phyloP scores from a whole-genome alignment of 2,113 vertebrate species.

The Ptilorrhoa leucosticta region DNA sequence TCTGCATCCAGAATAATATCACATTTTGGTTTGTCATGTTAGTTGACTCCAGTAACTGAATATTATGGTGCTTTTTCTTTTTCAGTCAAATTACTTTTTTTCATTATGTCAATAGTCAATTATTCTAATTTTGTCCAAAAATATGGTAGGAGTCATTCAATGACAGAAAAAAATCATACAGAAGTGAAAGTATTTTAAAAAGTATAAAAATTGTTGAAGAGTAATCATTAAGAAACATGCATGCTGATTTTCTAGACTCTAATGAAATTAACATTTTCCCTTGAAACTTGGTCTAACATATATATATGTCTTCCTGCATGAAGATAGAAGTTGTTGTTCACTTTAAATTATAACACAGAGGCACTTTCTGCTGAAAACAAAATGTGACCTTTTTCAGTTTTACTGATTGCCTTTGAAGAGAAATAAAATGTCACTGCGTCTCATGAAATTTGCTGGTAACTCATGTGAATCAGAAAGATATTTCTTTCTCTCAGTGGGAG shows the following conservation, averaged over 20 bases:
- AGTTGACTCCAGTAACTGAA: background rate
- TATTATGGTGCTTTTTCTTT: background rate
- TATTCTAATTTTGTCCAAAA: background rate
- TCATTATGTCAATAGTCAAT: background rate
- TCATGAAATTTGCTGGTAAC: background rate
- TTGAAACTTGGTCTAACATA: background rate
- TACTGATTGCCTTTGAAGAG: background rate
- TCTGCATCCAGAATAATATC: background rate
- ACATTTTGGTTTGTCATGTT: background rate
- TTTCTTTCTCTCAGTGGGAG: background rate
- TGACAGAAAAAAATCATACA: background rate
- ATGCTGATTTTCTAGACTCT: background rate
- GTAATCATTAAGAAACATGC: background rate
- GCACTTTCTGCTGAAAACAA: background rate
- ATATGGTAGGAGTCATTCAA: background rate
- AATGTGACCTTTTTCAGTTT: slow-evolving; percentile 20
- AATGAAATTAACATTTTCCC: background rate
- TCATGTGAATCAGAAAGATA: background rate
- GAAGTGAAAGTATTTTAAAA: background rate
- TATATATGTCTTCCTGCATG: background rate
- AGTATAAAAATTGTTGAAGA: background rate
- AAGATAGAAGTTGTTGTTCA: background rate
- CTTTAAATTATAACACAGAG: background rate
- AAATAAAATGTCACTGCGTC: background rate
- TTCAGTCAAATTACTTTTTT: background rate